These are phyloP conservation scores for Hermatobates lingyangjiaoensis DNA, from an alignment of 1,140 invertebrate genomes.

Conservation along the genomic window DNA sequence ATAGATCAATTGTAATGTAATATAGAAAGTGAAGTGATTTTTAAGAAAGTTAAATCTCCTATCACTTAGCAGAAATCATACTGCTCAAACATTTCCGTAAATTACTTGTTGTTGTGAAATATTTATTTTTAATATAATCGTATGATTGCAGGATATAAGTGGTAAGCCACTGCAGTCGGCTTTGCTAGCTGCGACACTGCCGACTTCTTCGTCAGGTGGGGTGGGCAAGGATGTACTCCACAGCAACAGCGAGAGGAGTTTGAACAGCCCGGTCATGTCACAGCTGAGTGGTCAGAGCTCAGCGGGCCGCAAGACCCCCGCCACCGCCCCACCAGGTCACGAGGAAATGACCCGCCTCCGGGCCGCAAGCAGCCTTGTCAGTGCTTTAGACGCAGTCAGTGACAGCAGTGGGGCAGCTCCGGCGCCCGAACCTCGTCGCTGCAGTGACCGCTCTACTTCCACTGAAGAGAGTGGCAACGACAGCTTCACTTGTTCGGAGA, in stretches of 20 bases:
- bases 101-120: too few relatives aligned
- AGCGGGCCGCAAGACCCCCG: slow-evolving; percentile 42
- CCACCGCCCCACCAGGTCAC: slow-evolving; percentile 22
- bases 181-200: slow-evolving; percentile 61
- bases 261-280: slow-evolving; percentile 80
- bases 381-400: slow-evolving; percentile 78
- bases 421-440: slow-evolving; percentile 22
- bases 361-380: slow-evolving; percentile 73
- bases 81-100: too few relatives aligned
- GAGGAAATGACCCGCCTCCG: slow-evolving; percentile 47
- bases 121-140: too few relatives aligned
- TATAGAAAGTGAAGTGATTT: too few relatives aligned
- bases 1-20: too few relatives aligned
- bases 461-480: slow-evolving; percentile 91
- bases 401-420: slow-evolving; percentile 52
- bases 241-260: slow-evolving; percentile 72
- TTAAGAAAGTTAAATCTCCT: too few relatives aligned
- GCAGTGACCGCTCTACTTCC: slow-evolving; percentile 57
- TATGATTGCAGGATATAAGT: slow-evolving; percentile 57
- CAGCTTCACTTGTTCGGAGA: slow-evolving; percentile 94
- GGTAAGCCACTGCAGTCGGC: slow-evolving; percentile 78
- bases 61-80: too few relatives aligned
- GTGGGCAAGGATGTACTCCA: slow-evolving; percentile 62
- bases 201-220: slow-evolving; percentile 66
- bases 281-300: slow-evolving; percentile 68